Evolutionary conservation across 2,888 invertebrate genomes (phyloP).

Genomic region (Blera fallax): DNA sequence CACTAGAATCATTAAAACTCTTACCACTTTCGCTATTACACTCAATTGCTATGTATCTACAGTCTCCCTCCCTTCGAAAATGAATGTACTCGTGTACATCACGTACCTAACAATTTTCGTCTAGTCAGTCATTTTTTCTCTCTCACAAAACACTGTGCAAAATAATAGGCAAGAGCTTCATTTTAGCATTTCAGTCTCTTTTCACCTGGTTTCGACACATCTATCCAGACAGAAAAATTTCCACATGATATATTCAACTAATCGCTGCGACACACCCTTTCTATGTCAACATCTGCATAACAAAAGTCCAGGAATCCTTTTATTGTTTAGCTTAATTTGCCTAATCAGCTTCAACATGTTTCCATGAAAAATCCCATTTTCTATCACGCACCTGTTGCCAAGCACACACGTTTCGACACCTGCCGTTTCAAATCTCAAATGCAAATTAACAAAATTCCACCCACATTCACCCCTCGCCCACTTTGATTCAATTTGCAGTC

Average conservation of each 20-base stretch:
- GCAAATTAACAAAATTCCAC: slow-evolving; percentile 29
- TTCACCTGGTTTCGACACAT: too few species aligned
- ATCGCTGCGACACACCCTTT: background rate
- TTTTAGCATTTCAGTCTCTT: too few species aligned
- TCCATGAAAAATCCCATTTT: background rate
- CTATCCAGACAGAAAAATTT: background rate
- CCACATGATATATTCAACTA: background rate
- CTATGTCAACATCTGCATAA: background rate
- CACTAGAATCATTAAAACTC: too few species aligned
- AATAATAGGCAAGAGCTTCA: too few species aligned
- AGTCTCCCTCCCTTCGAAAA: too few species aligned
- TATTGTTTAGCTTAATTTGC: slow-evolving; percentile 13
- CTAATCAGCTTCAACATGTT: slow-evolving; percentile 13
- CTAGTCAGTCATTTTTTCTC: too few species aligned
- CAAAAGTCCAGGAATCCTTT: background rate
- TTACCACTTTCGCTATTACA: too few species aligned
- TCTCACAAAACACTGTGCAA: too few species aligned
- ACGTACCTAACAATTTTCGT: too few species aligned
- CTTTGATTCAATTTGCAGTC: slow-evolving; percentile 48
- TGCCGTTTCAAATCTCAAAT: slow-evolving; percentile 20
- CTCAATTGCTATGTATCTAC: too few species aligned
- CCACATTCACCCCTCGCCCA: background rate
- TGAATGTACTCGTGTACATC: too few species aligned
- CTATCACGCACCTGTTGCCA: slow-evolving; percentile 29
- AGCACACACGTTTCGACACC: background rate